Base-by-base conservation (phyloP, 35 echinoderm and acorn worm species). In the Hemicentrotus pulcherrimus region DNA sequence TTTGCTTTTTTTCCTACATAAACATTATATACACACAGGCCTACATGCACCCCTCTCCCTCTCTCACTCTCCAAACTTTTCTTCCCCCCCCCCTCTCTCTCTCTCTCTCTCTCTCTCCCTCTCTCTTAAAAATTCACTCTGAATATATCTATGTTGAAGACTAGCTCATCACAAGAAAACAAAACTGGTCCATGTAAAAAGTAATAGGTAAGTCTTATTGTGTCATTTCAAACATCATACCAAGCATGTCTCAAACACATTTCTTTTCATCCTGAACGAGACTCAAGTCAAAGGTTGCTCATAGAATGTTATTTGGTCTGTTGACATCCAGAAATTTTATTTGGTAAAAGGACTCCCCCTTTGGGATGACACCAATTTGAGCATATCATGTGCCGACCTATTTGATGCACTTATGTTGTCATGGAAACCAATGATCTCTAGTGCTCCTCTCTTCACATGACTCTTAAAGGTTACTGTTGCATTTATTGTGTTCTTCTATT, bases 301-400 rank as follows among this genome's bases (percentile, higher is more conserved):
- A 78, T n/a, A 78, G 65, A 78, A 78, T 78, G 65, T 78, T 78
- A 22, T 78, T 78, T n/a, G 65, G 65, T 78, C 65, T 78, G 65
- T 78, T 78, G 65, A 78, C 65, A 78, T 78, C 65, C 65, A 78
- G 65, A 78, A 78, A 78, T 78, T 78, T 78, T 78, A 78, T 78
- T 78, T 78, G 65, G 65, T 78, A 78, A 78, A 78, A 78, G 65
- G 65, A 78, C 65, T 78, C 65, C 65, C 65, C 65, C 65, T 78
- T 78, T 78, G 65, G 65, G 65, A 78, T 78, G 65, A 78, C 65
- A 78, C 65, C 65, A 78, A 78, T 78, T 78, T 78, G 28, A 78
- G 65, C 65, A 28, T 78, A 78, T 78, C 65, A 78, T 78, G 24
- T 78, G 65, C 65, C 22, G 65, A 78, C 65, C 65, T 78, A 78